A percentile compares a stretch with the other conserved stretches of the same genome.
These are phyloP conservation scores for Cebus imitator DNA, from an alignment of 2,113 vertebrate genomes.

Conservation along the genomic window DNA sequence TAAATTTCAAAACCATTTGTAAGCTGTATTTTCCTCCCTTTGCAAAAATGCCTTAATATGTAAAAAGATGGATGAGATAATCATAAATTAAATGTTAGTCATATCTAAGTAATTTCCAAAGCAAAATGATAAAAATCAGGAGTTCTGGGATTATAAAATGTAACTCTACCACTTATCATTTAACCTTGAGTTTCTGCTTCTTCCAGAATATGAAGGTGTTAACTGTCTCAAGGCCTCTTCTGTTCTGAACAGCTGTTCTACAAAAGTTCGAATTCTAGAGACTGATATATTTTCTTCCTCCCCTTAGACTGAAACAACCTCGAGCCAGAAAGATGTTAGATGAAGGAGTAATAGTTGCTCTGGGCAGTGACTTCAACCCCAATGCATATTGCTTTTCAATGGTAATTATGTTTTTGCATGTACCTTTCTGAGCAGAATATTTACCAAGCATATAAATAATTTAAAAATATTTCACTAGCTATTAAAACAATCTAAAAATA, in stretches of 20 bases:
- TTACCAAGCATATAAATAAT: background rate
- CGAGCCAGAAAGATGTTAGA: conserved; percentile 95
- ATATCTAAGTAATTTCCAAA: background rate
- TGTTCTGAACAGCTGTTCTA: background rate
- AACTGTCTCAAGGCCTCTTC: background rate
- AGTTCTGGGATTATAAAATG: background rate
- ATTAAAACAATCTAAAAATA: background rate
- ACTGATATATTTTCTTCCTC: background rate
- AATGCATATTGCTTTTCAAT: conserved; percentile 98
- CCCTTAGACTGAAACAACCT: conserved; percentile 91
- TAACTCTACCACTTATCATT: background rate
- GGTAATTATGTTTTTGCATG: conserved; percentile 84
- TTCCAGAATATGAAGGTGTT: background rate
- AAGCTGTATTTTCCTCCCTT: background rate
- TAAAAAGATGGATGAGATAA: background rate
- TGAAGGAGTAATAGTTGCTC: conserved; percentile 94
- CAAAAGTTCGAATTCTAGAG: background rate
- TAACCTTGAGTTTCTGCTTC: background rate
- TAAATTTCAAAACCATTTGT: background rate
- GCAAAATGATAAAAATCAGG: background rate
- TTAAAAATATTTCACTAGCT: background rate
- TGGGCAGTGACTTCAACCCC: conserved; percentile 99
- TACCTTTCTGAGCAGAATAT: background rate
- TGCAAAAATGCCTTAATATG: background rate
- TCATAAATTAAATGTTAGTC: background rate